phyloP scores from a whole-genome alignment of 2,113 vertebrate genomes.

The Alligator sinensis region DNA sequence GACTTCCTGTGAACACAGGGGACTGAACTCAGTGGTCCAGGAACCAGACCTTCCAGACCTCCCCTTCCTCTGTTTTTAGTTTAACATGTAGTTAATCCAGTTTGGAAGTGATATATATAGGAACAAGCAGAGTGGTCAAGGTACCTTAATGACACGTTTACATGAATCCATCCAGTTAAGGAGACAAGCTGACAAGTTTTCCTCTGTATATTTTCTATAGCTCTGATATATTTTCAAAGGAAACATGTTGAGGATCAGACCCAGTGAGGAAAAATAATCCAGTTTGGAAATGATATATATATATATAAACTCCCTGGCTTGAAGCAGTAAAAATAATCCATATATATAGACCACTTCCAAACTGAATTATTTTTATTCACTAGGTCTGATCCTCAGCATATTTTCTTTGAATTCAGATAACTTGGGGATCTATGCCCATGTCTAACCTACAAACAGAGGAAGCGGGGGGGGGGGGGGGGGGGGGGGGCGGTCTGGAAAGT shows the following conservation, averaged over 20 bases:
- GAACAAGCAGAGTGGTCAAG: background rate
- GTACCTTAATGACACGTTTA: background rate
- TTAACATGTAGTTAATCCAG: background rate
- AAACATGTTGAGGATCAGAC: background rate
- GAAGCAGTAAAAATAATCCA: background rate
- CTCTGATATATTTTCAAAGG: background rate
- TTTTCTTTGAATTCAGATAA: no score
- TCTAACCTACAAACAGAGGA: no score
- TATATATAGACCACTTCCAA: no score
- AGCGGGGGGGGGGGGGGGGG: no score
- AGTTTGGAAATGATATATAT: background rate
- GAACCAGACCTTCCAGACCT: no score
- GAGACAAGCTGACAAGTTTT: background rate
- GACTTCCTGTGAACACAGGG: no score
- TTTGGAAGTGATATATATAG: background rate
- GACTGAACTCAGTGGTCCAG: no score
- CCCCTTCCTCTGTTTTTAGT: background rate
- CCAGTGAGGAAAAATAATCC: background rate
- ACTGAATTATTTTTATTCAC: no score
- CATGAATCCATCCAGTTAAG: background rate
- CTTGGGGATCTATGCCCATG: no score
- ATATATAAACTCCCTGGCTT: background rate
- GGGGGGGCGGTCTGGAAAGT: no score
- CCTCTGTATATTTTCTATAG: background rate
- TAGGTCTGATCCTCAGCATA: no score